Evolutionary conservation across 2,888 invertebrate species (phyloP), one percentile per base, ranked within the genome.

Genomic region (Trichopria drosophilae): DNA sequence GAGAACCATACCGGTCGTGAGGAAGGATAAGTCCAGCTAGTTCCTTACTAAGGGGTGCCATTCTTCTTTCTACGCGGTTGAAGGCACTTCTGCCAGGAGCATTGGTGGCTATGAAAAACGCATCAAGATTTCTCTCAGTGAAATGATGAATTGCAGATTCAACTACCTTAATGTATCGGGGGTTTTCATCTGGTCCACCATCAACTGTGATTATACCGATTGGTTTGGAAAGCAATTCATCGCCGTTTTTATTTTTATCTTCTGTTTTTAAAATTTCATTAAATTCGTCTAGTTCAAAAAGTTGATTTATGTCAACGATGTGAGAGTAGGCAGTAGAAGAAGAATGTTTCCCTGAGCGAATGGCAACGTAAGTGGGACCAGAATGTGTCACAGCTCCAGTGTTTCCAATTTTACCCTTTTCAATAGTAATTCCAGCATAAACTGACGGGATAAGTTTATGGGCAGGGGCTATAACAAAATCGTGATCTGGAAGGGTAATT

Each of bases 51-150:
- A 66, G 55, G 19, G 64, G 60, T 23, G 65, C 62, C 61, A 66
- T 63, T 51, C 70, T 42, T 18, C 68, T 36, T 51, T 73, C 69
- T 2, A 69, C 71, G 55, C 56, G 58, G 54, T 73, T 75, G 32
- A 61, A 70, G 3, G 64, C 64, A 36, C 60, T 61, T 41, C 60
- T 53, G 6, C 69, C 66, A 36, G 67, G 66, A 10, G 66, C 65
- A 55, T 62, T 60, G 23, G 63, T 65, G 6, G 56, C 53, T 9
- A 60, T 34, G 39, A 58, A 65, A 16, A 65, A 18, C 20, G 57
- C 63, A 56, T 65, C 60, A 31, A 62, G 36, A 45, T 62, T 52
- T 40, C 59, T 52, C 18, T 62, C 40, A 42, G 39, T 52, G 51
- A 65, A 63, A 51, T 64, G 58, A 19, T 61, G 45, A n/a, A 65